Evolutionary conservation across 2,797 vertebrate genomes (phyloP), one percentile per base, ranked within the genome.

Genomic region (Vultur gryphus): DNA sequence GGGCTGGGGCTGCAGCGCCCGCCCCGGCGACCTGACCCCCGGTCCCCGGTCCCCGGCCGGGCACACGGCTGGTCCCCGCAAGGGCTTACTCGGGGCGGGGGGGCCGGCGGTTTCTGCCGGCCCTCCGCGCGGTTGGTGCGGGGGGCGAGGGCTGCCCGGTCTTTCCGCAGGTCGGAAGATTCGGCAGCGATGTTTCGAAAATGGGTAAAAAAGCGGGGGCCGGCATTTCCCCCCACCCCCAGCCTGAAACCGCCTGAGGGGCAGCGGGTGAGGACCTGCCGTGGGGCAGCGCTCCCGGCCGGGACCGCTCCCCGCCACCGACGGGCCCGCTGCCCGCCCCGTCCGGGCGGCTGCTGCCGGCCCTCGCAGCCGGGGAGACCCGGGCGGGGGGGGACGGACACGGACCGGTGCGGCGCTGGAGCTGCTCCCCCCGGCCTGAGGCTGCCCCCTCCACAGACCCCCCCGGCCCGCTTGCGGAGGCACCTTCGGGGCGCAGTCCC

Each of bases 81-180:
- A 8, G 23, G 44, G 33, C 28, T 49, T 4, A 2, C 29, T 43
- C 21, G 5, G 37, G 37, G 25, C 8, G 15, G 14, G 26, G 14
- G 7, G 24, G 8, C 49, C 29, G 24, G 83, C 10, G 12, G 21
- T 2, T 54, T 23, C 65, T 52, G 37, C 28, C 12, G 12, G 19
- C n/a, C 48, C 17, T 49, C 28, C n/a, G 44, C 44, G 54, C 37
- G 5, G 72, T 7, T 16, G 43, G 10, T 11, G 77, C 7, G 14
- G 18, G 5, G 3, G 13, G 1, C 3, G 26, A 44, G 43, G 4
- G 18, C 28, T 14, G 43, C 43, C 33, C 28, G 1, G 10, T 29
- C 25, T 4, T 19, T 24, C 62, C 48, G 12, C 67, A 7, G 13
- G 15, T 31, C 19, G 33, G 48, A 46, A 71, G 54, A 33, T 46